phyloP scores from a whole-genome alignment of 2,113 vertebrate species.

The Prionailurus bengalensis region DNA sequence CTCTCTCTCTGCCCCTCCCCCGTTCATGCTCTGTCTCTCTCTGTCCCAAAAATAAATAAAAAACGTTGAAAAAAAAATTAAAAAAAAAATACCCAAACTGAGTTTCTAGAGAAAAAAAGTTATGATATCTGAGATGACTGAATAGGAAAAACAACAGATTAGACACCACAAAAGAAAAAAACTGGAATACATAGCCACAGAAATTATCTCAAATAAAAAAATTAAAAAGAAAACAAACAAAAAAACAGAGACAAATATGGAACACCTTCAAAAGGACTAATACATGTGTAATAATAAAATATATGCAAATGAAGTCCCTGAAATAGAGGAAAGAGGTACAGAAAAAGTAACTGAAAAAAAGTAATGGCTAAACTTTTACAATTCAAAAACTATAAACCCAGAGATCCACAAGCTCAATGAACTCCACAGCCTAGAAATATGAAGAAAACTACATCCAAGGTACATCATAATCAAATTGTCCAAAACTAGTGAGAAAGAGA shows the following conservation, averaged over 20 bases:
- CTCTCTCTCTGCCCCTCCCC: no score
- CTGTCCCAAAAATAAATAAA: no score
- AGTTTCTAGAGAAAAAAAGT: background rate
- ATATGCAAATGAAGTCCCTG: background rate
- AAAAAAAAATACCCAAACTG: background rate
- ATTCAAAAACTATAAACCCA: background rate
- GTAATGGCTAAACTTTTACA: background rate
- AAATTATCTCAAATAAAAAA: background rate
- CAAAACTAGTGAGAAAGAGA: background rate
- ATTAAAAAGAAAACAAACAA: background rate
- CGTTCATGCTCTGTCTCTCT: no score
- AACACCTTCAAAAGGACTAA: background rate
- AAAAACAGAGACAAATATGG: background rate
- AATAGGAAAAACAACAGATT: background rate
- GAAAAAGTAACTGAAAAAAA: background rate
- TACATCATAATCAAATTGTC: background rate
- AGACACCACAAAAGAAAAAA: background rate
- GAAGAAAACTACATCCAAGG: background rate
- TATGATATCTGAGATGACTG: background rate
- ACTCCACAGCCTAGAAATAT: background rate
- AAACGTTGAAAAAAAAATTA: no score
- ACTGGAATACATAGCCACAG: background rate
- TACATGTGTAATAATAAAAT: background rate
- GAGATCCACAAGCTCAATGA: background rate
- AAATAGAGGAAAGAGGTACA: background rate